Evolutionary conservation across 2,797 vertebrate genomes (phyloP).

Genomic region (Nannoperca obscura): DNA sequence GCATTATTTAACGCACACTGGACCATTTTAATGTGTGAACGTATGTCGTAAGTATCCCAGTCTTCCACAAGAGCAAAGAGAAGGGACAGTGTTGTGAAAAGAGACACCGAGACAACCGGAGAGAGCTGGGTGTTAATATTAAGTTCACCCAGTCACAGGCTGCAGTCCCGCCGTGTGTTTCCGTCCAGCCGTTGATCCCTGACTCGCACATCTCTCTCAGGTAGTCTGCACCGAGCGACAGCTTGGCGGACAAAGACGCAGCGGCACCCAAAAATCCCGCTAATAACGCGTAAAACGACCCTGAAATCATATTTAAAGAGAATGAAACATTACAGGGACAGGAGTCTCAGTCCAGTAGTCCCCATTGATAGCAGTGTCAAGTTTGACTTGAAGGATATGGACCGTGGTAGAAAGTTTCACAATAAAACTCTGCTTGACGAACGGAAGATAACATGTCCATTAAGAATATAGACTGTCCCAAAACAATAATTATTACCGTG

Average conservation of each 20-base stretch:
- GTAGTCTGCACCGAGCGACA: conserved; percentile 85
- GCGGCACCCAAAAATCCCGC: conserved; percentile 87
- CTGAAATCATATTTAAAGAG: conserved; percentile 61
- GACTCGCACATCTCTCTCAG: conserved; percentile 78
- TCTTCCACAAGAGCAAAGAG: background rate
- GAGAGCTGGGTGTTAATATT: too few relatives aligned
- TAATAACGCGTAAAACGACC: conserved; percentile 73
- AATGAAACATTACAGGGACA: background rate
- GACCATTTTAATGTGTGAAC: too few relatives aligned
- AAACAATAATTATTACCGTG: background rate
- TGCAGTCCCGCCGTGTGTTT: background rate
- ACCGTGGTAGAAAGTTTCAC: background rate
- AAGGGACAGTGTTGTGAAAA: background rate
- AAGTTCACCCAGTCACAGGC: conserved; percentile 80
- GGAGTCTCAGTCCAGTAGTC: background rate
- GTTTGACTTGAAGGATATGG: background rate
- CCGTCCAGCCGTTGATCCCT: conserved; percentile 54
- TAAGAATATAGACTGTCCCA: background rate
- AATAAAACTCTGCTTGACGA: conserved; percentile 8
- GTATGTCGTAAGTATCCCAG: too few relatives aligned
- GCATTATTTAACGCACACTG: too few relatives aligned
- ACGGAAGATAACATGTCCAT: background rate
- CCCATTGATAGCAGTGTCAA: too few relatives aligned
- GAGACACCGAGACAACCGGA: too few relatives aligned
- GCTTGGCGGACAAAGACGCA: conserved; percentile 88